Conservation (phyloP, 2,113 vertebrate genomes). For the Hemiscyllium ocellatum region DNA sequence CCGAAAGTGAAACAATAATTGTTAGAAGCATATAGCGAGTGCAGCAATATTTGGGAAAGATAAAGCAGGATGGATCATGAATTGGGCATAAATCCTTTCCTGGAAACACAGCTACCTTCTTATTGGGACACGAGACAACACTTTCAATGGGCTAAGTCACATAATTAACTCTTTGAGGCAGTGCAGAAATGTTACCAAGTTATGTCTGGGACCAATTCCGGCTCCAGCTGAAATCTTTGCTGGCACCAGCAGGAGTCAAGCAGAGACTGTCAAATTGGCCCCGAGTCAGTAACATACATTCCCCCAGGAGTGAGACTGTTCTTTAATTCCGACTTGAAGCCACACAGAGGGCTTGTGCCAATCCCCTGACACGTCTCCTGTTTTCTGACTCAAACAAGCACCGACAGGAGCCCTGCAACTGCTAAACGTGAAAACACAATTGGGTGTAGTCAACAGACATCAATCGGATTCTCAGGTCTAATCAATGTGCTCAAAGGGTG, state of each 20-base stretch:
- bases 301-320: slow-evolving; percentile 10
- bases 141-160: neutral
- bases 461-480: slow-evolving; percentile 2
- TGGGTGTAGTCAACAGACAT: slow-evolving; percentile 25
- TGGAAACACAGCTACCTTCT: neutral
- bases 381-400: slow-evolving; percentile 14
- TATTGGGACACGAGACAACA: neutral
- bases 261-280: neutral
- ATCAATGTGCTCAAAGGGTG: neutral
- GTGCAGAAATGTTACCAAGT: neutral
- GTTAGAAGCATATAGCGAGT: neutral
- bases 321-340: slow-evolving; percentile 12
- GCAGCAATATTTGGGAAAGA: neutral
- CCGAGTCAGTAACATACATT: neutral
- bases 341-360: neutral
- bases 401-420: slow-evolving; percentile 5
- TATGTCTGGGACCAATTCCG: neutral
- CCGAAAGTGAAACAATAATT: neutral
- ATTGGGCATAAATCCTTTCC: neutral
- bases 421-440: neutral
- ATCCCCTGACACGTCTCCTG: neutral
- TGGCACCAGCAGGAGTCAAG: neutral
- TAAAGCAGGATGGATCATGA: neutral
- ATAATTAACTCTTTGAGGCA: slow-evolving; percentile 24
- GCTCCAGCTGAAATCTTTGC: slow-evolving; percentile 13